Conservation (phyloP, 1,140 invertebrate genomes). For the Diachasma alloeum region DNA sequence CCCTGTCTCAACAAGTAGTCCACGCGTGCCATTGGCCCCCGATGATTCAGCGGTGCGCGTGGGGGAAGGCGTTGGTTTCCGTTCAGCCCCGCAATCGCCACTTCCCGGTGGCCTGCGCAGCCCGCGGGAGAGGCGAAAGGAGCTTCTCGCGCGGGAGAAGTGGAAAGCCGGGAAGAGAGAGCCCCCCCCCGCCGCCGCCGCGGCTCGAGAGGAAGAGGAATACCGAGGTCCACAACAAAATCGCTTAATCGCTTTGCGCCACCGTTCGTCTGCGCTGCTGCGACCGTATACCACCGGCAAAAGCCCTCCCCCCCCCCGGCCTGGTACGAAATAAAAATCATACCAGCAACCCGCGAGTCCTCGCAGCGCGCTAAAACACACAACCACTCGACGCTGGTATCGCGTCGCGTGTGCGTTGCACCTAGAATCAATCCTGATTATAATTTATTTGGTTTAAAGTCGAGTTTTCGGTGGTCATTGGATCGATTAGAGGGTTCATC, state of each 20-base stretch:
- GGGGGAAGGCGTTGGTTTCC: slow-evolving; percentile 50
- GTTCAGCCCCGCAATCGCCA: slow-evolving; percentile 51
- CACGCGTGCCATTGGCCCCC: background rate
- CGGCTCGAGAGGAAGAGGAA: slow-evolving; percentile 48
- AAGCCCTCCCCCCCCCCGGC: background rate
- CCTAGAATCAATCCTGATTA: too few relatives aligned
- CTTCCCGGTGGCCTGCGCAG: slow-evolving; percentile 39
- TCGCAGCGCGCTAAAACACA: background rate
- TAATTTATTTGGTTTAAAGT: too few relatives aligned
- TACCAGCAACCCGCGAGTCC: background rate
- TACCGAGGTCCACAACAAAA: slow-evolving; percentile 67
- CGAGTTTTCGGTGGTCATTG: background rate
- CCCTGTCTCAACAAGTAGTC: background rate
- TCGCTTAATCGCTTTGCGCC: slow-evolving; percentile 67
- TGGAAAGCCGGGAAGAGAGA: slow-evolving; percentile 59
- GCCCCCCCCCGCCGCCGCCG: background rate
- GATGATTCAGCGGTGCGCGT: background rate
- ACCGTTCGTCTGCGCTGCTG: slow-evolving; percentile 57
- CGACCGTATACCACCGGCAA: slow-evolving; percentile 25
- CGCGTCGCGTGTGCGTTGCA: slow-evolving; percentile 17
- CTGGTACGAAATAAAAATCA: background rate
- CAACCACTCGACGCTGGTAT: slow-evolving; percentile 17
- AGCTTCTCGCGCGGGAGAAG: slow-evolving; percentile 50
- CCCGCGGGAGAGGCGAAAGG: slow-evolving; percentile 57
- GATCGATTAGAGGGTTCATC: too few relatives aligned